Evolutionary conservation across 2,113 vertebrate species (phyloP).

Genomic region (Typhlomys cinereus): DNA sequence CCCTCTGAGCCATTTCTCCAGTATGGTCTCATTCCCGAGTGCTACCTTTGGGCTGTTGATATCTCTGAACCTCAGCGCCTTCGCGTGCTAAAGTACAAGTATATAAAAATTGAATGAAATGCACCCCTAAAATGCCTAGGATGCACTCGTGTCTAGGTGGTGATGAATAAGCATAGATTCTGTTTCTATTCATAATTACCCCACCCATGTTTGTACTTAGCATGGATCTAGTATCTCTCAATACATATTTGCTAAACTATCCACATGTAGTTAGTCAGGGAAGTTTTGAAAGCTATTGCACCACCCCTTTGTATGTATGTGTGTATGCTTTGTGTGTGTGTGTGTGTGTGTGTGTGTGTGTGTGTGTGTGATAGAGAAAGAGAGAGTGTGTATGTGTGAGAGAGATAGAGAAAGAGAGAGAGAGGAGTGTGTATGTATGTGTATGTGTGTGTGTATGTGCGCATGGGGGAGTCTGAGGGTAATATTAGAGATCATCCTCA

Average conservation of each 20-base stretch:
- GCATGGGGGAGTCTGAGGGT: too few species aligned
- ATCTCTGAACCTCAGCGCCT: not conserved
- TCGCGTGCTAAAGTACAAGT: slow-evolving; percentile 28
- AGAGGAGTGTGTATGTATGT: too few species aligned
- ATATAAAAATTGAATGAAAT: slow-evolving; percentile 21
- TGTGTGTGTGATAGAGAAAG: not conserved
- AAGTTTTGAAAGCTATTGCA: not conserved
- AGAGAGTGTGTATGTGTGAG: too few species aligned
- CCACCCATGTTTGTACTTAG: not conserved
- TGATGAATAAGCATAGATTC: not conserved
- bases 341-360: not conserved
- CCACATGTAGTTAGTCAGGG: not conserved
- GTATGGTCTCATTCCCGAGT: too few species aligned
- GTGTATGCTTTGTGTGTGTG: not conserved
- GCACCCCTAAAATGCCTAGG: not conserved
- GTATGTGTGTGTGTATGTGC: too few species aligned
- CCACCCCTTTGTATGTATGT: too few species aligned
- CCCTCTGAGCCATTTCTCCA: too few species aligned
- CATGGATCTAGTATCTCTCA: not conserved
- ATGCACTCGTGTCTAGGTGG: not conserved
- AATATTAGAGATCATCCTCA: too few species aligned
- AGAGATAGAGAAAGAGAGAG: too few species aligned
- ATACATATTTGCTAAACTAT: not conserved
- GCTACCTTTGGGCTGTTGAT: not conserved
- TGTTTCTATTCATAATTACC: not conserved